These are phyloP conservation scores for Callocephalon fimbriatum DNA, from an alignment of 2,113 vertebrate genomes.

Conservation along the genomic window DNA sequence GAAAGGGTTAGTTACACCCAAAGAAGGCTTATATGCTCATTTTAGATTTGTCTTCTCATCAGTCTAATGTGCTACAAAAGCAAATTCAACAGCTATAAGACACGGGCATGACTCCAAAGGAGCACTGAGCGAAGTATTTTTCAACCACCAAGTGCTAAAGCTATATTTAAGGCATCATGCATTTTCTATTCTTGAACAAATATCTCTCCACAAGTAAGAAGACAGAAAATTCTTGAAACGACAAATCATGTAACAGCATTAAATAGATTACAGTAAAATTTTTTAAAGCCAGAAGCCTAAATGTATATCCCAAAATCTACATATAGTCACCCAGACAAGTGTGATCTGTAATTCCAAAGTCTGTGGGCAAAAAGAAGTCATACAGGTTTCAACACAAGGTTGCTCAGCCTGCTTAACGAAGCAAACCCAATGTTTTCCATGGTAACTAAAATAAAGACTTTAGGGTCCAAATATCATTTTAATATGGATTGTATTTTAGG, in stretches of 20 bases:
- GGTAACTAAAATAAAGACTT: not conserved
- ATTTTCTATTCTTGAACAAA: not conserved
- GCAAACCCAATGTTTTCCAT: not conserved
- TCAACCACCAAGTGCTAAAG: not conserved
- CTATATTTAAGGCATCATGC: not conserved
- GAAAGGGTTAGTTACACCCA: not conserved
- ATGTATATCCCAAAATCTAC: not conserved
- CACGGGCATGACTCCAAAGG: not conserved
- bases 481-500: not conserved
- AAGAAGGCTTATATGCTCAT: not conserved
- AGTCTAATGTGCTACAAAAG: not conserved
- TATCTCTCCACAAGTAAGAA: not conserved
- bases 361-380: not conserved
- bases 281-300: not conserved
- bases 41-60: not conserved
- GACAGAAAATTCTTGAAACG: not conserved
- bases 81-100: not conserved
- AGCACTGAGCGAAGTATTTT: not conserved
- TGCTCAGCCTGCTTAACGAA: not conserved
- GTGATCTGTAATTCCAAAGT: not conserved
- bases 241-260: not conserved
- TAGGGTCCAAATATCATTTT: not conserved
- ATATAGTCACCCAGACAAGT: not conserved
- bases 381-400: not conserved
- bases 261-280: not conserved